Conservation (phyloP, 2,113 vertebrate species). For the Solenodon paradoxus region DNA sequence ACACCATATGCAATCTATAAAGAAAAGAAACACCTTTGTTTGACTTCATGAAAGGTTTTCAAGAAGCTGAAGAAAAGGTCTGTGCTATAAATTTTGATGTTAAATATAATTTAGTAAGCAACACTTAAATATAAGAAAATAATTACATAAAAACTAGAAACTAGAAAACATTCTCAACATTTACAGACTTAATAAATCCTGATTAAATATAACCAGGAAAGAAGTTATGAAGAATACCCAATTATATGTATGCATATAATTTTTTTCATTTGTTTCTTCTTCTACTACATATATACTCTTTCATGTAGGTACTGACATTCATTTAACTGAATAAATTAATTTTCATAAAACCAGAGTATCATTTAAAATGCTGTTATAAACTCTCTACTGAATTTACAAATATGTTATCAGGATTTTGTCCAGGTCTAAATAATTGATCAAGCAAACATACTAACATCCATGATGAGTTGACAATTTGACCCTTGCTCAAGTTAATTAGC, state of each 20-base stretch:
- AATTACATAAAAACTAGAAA: not conserved
- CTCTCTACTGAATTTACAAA: not conserved
- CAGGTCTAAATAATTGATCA: not conserved
- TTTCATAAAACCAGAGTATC: not conserved
- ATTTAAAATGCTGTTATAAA: not conserved
- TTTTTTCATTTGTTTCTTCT: slow-evolving; percentile 4
- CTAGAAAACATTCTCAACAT: not conserved
- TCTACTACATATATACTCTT: not conserved
- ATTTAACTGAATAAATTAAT: not conserved
- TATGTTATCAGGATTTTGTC: not conserved
- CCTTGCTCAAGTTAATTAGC: not conserved
- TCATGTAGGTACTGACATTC: not conserved
- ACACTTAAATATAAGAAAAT: not conserved
- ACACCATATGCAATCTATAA: not conserved
- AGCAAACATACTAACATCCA: not conserved
- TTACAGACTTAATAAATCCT: not conserved
- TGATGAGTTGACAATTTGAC: not conserved
- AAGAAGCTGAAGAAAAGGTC: not conserved
- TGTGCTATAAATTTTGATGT: not conserved
- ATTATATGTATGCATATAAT: not conserved
- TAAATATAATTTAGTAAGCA: not conserved
- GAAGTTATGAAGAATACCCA: not conserved
- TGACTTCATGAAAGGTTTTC: slow-evolving; percentile 1
- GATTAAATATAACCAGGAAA: not conserved
- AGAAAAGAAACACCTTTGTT: not conserved